These are phyloP conservation scores for Cuniculus paca DNA, from an alignment of 2,797 vertebrate species.

Conservation along the genomic window DNA sequence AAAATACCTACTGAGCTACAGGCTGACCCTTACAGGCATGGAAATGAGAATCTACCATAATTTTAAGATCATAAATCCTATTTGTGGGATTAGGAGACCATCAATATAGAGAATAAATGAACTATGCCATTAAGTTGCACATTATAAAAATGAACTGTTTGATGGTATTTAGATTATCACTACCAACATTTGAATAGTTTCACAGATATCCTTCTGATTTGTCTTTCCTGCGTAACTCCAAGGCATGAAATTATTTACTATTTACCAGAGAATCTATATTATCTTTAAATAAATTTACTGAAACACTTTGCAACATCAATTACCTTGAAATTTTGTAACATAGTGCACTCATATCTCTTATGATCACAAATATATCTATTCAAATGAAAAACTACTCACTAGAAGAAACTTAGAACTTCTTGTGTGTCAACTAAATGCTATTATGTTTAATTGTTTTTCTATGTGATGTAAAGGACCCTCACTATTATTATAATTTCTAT, in stretches of 20 bases:
- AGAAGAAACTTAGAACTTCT: neutral
- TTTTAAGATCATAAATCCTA: conserved; percentile 25
- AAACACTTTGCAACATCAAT: neutral
- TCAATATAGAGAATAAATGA: conserved; percentile 27
- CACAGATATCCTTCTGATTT: neutral
- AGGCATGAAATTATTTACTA: neutral
- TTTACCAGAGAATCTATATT: neutral
- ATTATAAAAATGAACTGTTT: neutral
- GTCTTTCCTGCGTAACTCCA: neutral
- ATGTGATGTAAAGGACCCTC: neutral
- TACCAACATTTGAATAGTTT: neutral
- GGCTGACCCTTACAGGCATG: neutral
- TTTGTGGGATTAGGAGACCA: neutral
- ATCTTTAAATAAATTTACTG: conserved; percentile 28
- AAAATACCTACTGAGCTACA: neutral
- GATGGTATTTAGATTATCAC: conserved; percentile 11
- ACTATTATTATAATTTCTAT: neutral
- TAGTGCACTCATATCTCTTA: neutral
- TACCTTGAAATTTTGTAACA: neutral
- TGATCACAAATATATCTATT: neutral
- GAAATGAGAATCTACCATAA: neutral
- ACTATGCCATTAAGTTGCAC: neutral
- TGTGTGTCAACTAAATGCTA: neutral
- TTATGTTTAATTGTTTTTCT: conserved; percentile 6
- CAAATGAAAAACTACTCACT: neutral